These are phyloP conservation scores for Stegodyphus dumicola DNA, from an alignment of 1,140 invertebrate genomes.

Conservation along the genomic window DNA sequence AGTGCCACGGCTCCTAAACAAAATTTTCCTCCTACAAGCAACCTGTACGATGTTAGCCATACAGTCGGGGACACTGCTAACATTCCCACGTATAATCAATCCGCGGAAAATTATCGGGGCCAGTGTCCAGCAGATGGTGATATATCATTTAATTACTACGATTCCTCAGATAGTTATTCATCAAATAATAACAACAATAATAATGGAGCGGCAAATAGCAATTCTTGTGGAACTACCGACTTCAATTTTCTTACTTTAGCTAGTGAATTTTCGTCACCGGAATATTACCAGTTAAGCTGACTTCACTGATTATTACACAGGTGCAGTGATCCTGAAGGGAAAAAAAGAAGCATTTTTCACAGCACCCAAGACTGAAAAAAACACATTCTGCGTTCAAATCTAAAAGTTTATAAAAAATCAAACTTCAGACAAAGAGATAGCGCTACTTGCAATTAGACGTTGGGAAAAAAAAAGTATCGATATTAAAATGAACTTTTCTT, in stretches of 20 bases:
- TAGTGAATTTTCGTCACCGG: constrained; percentile 57
- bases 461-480: too few species aligned
- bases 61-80: constrained; percentile 59
- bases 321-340: not conserved
- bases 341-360: not conserved
- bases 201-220: constrained; percentile 36
- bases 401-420: not conserved
- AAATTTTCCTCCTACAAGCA: constrained; percentile 55
- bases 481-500: too few species aligned
- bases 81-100: constrained; percentile 52
- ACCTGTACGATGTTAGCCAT: constrained; percentile 48
- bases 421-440: not conserved
- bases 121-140: constrained; percentile 55
- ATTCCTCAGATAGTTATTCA: constrained; percentile 55
- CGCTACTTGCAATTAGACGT: too few species aligned
- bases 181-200: constrained; percentile 57
- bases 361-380: not conserved
- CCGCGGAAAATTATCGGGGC: constrained; percentile 46
- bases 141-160: constrained; percentile 56
- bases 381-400: not conserved
- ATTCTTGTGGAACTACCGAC: constrained; percentile 58
- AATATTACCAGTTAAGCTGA: constrained; percentile 62
- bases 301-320: constrained; percentile 14
- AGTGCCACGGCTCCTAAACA: constrained; percentile 62
- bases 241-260: constrained; percentile 61